A percentile compares a stretch with the other conserved stretches of the same genome.
These are phyloP conservation scores for Adelges cooleyi DNA, from an alignment of 1,140 invertebrate genomes.

Conservation along the genomic window DNA sequence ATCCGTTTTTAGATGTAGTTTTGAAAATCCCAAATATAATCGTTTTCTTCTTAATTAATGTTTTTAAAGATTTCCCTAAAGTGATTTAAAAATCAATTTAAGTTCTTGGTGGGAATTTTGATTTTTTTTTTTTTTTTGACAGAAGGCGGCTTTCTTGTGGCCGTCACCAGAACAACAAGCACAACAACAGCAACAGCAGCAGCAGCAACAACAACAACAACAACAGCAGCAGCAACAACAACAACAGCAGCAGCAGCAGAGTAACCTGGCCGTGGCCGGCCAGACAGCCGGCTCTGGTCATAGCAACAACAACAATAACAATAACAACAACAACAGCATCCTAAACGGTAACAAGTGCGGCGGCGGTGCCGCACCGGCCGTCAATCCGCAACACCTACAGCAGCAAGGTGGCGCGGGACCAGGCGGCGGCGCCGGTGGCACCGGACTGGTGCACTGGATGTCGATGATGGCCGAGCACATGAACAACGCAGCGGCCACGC, in stretches of 20 bases:
- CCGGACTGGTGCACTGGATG: constrained; percentile 51
- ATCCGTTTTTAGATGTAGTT: no score
- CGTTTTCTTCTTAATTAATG: no score
- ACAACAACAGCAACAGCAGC: constrained; percentile 6
- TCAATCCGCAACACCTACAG: constrained; percentile 10
- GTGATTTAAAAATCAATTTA: no score
- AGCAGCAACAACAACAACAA: constrained; percentile 2
- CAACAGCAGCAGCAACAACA: constrained; percentile 5
- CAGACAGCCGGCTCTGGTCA: background rate
- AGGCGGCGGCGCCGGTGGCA: constrained; percentile 35
- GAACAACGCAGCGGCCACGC: constrained; percentile 39
- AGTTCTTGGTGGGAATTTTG: background rate
- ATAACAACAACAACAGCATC: background rate
- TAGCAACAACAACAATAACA: constrained; percentile 12
- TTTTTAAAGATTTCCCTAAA: no score
- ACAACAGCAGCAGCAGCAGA: background rate
- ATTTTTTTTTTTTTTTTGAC: background rate
- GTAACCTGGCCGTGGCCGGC: background rate
- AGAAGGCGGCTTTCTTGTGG: constrained; percentile 27
- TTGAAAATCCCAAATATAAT: no score
- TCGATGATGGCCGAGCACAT: constrained; percentile 54
- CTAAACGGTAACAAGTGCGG: constrained; percentile 18
- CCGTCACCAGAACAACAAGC: constrained; percentile 18
- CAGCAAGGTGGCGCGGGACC: constrained; percentile 18
- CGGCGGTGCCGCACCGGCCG: background rate